phyloP scores from a whole-genome alignment of 2,888 invertebrate genomes.

The Philonicus albiceps region DNA sequence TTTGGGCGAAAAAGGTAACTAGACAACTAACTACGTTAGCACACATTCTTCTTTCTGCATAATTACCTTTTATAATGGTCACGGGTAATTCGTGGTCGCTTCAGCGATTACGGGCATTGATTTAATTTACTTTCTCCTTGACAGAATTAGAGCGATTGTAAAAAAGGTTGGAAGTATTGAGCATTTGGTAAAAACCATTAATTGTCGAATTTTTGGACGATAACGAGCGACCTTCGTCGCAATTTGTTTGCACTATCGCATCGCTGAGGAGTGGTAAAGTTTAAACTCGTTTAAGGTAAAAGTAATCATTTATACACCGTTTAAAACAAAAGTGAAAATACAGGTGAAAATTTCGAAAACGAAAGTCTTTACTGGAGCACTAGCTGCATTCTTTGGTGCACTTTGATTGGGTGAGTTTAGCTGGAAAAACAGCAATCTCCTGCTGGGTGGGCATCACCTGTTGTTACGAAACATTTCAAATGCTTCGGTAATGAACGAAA shows the following conservation, averaged over 20 bases:
- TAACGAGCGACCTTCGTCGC: neutral
- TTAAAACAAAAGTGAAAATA: slow-evolving; percentile 22
- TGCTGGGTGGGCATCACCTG: neutral
- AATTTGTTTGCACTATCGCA: neutral
- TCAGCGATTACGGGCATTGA: neutral
- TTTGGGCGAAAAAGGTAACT: slow-evolving; percentile 9
- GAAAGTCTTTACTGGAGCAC: neutral
- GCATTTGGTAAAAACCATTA: neutral
- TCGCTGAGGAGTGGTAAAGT: neutral
- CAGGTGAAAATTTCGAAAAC: neutral
- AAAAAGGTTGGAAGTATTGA: neutral
- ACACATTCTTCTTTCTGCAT: slow-evolving; percentile 21
- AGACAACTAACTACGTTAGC: neutral
- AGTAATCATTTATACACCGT: neutral
- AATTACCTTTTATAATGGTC: neutral
- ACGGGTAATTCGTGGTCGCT: neutral
- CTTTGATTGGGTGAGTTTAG: neutral
- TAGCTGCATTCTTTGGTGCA: neutral
- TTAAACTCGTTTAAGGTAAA: slow-evolving; percentile 12
- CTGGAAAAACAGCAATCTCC: neutral
- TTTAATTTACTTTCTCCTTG: slow-evolving; percentile 12
- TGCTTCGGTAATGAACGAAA: neutral
- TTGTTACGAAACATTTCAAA: neutral
- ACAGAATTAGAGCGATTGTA: slow-evolving; percentile 3
- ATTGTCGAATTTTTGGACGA: neutral